Percentiles rank a stretch among this genome's conserved stretches.
phyloP scores from a whole-genome alignment of 1,140 invertebrate genomes.

The Andrena cerasifolii region DNA sequence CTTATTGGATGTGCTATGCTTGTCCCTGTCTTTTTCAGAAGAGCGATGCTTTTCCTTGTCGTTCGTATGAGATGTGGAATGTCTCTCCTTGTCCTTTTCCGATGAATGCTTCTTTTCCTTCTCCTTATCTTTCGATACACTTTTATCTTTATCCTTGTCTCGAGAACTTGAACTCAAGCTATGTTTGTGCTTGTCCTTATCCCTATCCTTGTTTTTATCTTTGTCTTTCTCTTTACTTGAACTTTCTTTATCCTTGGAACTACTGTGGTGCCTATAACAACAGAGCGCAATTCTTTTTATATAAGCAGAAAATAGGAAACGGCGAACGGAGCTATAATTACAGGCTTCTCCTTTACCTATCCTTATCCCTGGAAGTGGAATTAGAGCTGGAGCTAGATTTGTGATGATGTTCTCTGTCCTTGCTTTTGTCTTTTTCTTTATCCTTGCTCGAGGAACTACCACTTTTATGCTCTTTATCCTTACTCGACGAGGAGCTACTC shows the following conservation, averaged over 20 bases:
- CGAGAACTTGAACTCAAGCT: constrained; percentile 81
- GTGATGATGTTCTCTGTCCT: constrained; percentile 77
- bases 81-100: constrained; percentile 82
- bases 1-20: constrained; percentile 81
- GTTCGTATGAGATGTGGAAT: constrained; percentile 72
- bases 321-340: not conserved
- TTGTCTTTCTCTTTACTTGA: constrained; percentile 79
- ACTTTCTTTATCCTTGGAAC: constrained; percentile 68
- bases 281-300: constrained; percentile 1
- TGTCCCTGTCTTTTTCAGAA: constrained; percentile 82
- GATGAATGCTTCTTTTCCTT: constrained; percentile 82
- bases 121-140: constrained; percentile 83
- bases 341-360: constrained; percentile 58
- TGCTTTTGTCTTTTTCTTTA: constrained; percentile 76
- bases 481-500: constrained; percentile 79
- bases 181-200: constrained; percentile 75
- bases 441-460: constrained; percentile 85
- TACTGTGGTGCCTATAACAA: constrained; percentile 73
- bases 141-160: constrained; percentile 81
- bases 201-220: constrained; percentile 71
- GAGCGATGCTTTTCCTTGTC: constrained; percentile 84
- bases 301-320: constrained; percentile 1
- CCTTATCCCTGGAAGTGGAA: constrained; percentile 78
- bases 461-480: constrained; percentile 85
- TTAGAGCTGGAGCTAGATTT: constrained; percentile 79